Conservation (phyloP, 2,113 vertebrate species). For the Anseranas semipalmata region DNA sequence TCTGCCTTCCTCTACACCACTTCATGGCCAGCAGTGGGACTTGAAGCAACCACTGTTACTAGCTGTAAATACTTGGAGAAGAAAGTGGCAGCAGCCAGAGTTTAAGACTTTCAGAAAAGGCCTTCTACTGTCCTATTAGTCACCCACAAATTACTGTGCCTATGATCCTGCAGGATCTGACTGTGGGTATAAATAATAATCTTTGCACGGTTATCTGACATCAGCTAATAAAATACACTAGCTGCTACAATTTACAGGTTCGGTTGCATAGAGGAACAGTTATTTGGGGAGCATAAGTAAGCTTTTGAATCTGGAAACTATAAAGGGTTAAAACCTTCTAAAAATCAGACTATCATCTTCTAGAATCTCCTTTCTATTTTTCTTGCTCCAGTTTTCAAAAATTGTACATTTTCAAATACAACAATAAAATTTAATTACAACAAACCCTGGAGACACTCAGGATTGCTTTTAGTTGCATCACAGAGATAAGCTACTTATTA, state of each 20-base stretch:
- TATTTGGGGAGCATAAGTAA: not conserved
- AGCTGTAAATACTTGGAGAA: not conserved
- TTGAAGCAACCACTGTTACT: not conserved
- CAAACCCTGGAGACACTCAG: slow-evolving; percentile 39
- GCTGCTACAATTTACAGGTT: not conserved
- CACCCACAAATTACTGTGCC: not conserved
- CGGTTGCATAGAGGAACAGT: not conserved
- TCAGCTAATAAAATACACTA: not conserved
- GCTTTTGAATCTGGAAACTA: not conserved
- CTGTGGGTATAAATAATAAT: not conserved
- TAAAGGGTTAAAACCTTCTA: slow-evolving; percentile 29
- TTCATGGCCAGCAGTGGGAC: not conserved
- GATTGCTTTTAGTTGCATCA: slow-evolving; percentile 53
- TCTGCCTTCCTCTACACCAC: not conserved
- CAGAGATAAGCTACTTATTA: slow-evolving; percentile 61
- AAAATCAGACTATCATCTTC: not conserved
- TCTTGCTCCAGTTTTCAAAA: slow-evolving; percentile 30
- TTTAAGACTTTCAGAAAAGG: not conserved
- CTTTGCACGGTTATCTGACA: not conserved
- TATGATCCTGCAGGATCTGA: not conserved
- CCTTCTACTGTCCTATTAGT: not conserved
- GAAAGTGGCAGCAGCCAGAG: not conserved
- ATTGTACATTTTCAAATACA: slow-evolving; percentile 42
- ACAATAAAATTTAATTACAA: slow-evolving; percentile 66
- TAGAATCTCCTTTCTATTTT: slow-evolving; percentile 26